Evolutionary conservation across 2,797 vertebrate genomes (phyloP).

Genomic region (Luscinia luscinia): DNA sequence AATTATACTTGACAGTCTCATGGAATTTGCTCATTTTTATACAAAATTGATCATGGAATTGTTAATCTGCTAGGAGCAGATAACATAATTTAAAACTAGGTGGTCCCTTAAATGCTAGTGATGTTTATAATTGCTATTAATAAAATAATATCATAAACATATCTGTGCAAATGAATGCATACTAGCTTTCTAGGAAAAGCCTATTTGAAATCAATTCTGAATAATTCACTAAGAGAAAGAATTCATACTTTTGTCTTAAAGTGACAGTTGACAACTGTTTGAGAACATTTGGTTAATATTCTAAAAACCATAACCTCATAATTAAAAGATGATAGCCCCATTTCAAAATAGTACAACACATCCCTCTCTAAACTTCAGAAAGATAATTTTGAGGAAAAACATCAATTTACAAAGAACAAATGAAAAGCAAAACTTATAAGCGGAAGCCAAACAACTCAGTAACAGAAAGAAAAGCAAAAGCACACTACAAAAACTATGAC

Average conservation of each 20-base stretch:
- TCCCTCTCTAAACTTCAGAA: neutral
- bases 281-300: neutral
- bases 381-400: neutral
- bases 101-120: neutral
- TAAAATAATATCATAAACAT: neutral
- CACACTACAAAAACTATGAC: neutral
- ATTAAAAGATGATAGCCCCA: neutral
- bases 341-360: neutral
- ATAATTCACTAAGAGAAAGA: neutral
- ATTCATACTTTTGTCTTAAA: neutral
- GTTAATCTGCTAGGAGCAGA: rapidly evolving
- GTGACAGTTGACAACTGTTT: neutral
- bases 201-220: neutral
- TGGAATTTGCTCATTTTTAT: neutral
- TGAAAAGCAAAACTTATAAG: neutral
- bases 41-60: neutral
- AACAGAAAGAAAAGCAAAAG: neutral
- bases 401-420: neutral
- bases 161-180: neutral
- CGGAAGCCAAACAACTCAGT: neutral
- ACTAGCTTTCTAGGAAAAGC: neutral
- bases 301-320: neutral
- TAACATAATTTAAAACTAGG: neutral
- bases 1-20: neutral
- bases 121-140: neutral